A percentile compares a stretch with the other conserved stretches of the same genome.
phyloP scores from a whole-genome alignment of 1,140 invertebrate genomes.

The Cotesia vestalis region DNA sequence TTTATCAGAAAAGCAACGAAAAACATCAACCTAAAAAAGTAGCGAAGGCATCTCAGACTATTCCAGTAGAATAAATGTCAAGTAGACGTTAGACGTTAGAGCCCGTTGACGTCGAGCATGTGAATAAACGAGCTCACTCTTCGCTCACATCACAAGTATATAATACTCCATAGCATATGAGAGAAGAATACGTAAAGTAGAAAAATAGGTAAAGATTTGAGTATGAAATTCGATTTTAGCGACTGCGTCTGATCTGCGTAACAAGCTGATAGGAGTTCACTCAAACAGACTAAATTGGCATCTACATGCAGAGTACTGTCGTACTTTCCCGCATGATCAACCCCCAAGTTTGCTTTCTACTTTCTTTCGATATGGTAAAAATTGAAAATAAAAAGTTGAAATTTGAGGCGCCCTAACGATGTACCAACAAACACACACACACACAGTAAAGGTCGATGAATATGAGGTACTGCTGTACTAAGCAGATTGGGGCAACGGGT shows the following conservation, averaged over 20 bases:
- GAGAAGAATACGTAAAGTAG: constrained; percentile 4
- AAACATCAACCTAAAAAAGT: too few relatives aligned
- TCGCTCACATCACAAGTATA: constrained; percentile 42
- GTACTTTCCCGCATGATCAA: not conserved
- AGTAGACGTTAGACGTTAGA: too few relatives aligned
- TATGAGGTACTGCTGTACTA: constrained; percentile 41
- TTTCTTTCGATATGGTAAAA: constrained; percentile 7
- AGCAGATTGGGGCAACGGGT: constrained; percentile 55
- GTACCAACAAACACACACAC: constrained; percentile 62
- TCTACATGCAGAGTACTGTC: too few relatives aligned
- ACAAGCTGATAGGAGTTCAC: constrained; percentile 50
- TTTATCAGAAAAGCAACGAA: too few relatives aligned
- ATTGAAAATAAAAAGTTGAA: constrained; percentile 1
- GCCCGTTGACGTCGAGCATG: too few relatives aligned
- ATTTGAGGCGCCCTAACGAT: constrained; percentile 59
- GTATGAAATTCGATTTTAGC: constrained; percentile 55
- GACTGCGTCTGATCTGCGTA: constrained; percentile 59
- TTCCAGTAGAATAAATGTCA: too few relatives aligned
- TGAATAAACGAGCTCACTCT: too few relatives aligned
- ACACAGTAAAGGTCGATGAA: constrained; percentile 54
- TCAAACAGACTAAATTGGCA: not conserved
- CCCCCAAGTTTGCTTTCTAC: constrained; percentile 1
- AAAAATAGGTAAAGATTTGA: constrained; percentile 44
- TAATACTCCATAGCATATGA: constrained; percentile 37
- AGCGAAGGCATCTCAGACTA: too few relatives aligned